These are phyloP conservation scores for Cinclus cinclus DNA, from an alignment of 2,113 vertebrate genomes.

Conservation along the genomic window DNA sequence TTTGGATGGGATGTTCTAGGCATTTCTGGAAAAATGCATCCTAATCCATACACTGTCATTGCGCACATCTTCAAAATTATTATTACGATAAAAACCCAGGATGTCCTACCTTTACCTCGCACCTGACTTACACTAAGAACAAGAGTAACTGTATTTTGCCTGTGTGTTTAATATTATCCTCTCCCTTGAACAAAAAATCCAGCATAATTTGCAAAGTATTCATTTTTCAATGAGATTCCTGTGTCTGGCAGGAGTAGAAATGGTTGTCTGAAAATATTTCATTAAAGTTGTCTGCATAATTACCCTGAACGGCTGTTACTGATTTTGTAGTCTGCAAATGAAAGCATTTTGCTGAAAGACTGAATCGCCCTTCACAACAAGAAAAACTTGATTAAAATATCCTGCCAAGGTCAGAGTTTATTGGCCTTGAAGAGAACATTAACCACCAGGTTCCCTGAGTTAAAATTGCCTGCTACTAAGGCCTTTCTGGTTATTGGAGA, in stretches of 20 bases:
- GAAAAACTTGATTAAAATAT: not conserved
- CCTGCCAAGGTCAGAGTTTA: conserved; percentile 12
- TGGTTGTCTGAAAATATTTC: not conserved
- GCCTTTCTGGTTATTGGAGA: not conserved
- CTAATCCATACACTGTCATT: not conserved
- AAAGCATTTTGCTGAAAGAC: conserved; percentile 7
- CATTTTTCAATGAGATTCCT: not conserved
- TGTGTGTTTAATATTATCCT: not conserved
- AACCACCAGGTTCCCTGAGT: not conserved
- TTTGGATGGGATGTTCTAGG: not conserved
- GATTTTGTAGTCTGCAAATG: not conserved
- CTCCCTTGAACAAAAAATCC: not conserved
- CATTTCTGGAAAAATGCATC: not conserved
- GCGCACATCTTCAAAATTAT: not conserved
- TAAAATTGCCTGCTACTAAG: not conserved
- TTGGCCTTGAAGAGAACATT: conserved; percentile 13
- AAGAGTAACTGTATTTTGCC: not conserved
- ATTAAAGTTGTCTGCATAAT: not conserved
- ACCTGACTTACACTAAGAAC: not conserved
- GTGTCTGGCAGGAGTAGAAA: not conserved
- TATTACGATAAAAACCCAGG: accelerated
- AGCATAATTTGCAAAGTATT: not conserved
- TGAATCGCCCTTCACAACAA: not conserved
- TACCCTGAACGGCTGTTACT: not conserved
- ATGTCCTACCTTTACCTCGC: not conserved